Percentiles rank a stretch among this genome's conserved stretches.
phyloP scores from a whole-genome alignment of 2,888 invertebrate genomes.

The Zelleria hepariella region DNA sequence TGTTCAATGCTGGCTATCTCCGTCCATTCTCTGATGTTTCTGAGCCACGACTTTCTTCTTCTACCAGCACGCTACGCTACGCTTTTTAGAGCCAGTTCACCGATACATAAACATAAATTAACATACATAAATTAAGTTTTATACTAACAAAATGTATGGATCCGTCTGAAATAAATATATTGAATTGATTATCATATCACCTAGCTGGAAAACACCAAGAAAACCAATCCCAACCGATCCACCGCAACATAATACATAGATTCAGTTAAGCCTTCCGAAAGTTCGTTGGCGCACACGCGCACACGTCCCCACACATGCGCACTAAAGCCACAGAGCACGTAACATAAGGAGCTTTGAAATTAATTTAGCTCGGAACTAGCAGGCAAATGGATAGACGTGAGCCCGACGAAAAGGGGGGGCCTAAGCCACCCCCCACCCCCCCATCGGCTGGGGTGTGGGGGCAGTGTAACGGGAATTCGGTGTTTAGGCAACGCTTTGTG shows the following conservation, averaged over 20 bases:
- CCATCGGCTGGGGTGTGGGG: constrained; percentile 23
- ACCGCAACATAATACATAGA: constrained; percentile 23
- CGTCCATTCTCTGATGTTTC: no score
- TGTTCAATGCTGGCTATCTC: no score
- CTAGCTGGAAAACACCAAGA: no score
- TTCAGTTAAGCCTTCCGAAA: constrained; percentile 64
- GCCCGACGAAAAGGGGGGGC: constrained; percentile 38
- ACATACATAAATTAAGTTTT: no score
- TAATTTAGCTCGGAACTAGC: constrained; percentile 73
- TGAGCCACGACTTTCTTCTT: no score
- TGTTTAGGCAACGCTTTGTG: constrained; percentile 68
- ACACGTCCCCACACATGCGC: constrained; percentile 44
- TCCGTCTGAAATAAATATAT: no score
- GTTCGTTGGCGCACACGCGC: constrained; percentile 39
- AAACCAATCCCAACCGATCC: no score
- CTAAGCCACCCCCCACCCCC: constrained; percentile 22
- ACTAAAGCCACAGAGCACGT: constrained; percentile 71
- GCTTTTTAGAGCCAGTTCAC: no score
- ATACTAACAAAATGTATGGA: no score
- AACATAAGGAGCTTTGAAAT: constrained; percentile 73
- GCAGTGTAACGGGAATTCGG: constrained; percentile 55
- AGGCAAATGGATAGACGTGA: constrained; percentile 73
- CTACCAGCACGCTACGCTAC: no score
- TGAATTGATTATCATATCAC: no score
- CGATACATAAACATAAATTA: no score